Percentiles rank a stretch among this genome's conserved stretches.
Conservation (phyloP, 2,113 vertebrate genomes). For the Mobula birostris region DNA sequence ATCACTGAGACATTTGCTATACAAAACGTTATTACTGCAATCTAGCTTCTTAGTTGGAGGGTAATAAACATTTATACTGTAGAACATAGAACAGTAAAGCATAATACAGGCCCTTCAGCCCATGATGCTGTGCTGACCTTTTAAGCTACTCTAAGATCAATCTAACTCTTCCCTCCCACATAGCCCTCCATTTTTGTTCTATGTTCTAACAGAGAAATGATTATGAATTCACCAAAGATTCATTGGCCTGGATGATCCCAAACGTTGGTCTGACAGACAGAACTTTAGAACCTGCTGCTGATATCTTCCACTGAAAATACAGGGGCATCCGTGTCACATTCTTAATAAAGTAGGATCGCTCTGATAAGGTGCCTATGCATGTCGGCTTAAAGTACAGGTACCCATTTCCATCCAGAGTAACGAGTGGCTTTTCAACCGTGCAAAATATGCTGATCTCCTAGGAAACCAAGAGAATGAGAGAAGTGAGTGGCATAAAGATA, state of each 20-base stretch:
- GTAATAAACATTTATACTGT: not conserved
- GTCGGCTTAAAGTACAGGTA: slow-evolving; percentile 77
- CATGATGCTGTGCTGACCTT: too few species aligned
- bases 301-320: slow-evolving; percentile 75
- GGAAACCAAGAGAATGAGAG: not conserved
- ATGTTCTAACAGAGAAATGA: not conserved
- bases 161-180: too few species aligned
- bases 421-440: slow-evolving; percentile 56
- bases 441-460: slow-evolving; percentile 69
- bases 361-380: slow-evolving; percentile 57
- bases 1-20: not conserved
- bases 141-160: too few species aligned
- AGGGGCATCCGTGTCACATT: slow-evolving; percentile 70
- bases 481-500: not conserved
- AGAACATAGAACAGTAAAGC: too few species aligned
- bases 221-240: slow-evolving; percentile 62
- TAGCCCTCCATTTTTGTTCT: too few species aligned
- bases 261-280: slow-evolving; percentile 65
- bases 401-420: slow-evolving; percentile 63
- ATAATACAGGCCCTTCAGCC: too few species aligned
- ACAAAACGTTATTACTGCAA: not conserved
- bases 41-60: not conserved
- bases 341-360: slow-evolving; percentile 58
- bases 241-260: slow-evolving; percentile 73
- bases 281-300: slow-evolving; percentile 50